A percentile compares a stretch with the other conserved stretches of the same genome.
phyloP scores from a whole-genome alignment of 2,113 vertebrate genomes.

The Bolborhynchus lineola region DNA sequence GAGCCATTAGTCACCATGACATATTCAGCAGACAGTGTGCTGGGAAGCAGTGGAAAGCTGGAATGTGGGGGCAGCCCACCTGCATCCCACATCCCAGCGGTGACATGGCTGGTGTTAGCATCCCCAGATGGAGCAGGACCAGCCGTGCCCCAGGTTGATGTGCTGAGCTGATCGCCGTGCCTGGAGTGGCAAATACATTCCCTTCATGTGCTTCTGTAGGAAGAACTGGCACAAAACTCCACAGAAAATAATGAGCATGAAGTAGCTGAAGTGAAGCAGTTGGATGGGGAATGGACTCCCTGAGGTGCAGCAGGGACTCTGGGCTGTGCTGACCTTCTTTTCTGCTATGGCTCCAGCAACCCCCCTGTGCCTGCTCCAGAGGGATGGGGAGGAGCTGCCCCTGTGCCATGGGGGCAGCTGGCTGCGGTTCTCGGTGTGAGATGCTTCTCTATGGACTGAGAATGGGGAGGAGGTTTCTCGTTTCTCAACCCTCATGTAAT shows the following conservation, averaged over 20 bases:
- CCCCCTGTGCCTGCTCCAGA: background rate
- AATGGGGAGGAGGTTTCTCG: background rate
- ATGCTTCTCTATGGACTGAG: background rate
- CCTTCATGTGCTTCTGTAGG: background rate
- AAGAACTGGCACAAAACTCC: background rate
- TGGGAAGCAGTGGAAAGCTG: background rate
- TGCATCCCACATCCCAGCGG: background rate
- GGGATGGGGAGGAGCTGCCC: background rate
- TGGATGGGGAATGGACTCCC: background rate
- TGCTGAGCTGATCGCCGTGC: background rate
- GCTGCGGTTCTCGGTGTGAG: background rate
- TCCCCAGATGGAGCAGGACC: background rate
- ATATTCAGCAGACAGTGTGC: background rate
- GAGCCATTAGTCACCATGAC: background rate
- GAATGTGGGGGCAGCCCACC: background rate
- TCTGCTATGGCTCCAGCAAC: background rate
- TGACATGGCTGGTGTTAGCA: background rate
- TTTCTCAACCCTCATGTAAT: fast-evolving
- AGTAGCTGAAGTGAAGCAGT: background rate
- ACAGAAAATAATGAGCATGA: background rate
- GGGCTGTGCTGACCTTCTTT: background rate
- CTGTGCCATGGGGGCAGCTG: background rate
- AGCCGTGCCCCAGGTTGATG: background rate
- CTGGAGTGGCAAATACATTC: background rate
- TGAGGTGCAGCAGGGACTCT: fast-evolving